phyloP scores from a whole-genome alignment of 2,113 vertebrate species.

The Oryzias melastigma region DNA sequence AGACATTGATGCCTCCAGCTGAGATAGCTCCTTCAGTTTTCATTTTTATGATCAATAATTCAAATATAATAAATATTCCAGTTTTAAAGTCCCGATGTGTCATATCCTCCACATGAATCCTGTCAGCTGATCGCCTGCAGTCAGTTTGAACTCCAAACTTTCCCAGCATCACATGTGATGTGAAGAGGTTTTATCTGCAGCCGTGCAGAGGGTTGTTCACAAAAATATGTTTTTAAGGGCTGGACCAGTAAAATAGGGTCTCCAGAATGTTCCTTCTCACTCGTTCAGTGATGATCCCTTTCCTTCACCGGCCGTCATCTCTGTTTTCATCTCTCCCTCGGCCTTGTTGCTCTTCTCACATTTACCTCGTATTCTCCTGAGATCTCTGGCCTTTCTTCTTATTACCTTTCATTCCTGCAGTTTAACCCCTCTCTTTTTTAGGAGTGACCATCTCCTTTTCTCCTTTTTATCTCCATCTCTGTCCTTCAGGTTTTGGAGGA shows the following conservation, averaged over 20 bases:
- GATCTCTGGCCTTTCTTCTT: constrained; percentile 14
- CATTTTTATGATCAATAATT: too few species aligned
- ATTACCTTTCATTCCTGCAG: not conserved
- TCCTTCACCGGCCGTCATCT: constrained; percentile 20
- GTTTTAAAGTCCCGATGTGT: not conserved
- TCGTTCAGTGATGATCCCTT: not conserved
- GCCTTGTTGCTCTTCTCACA: constrained; percentile 25
- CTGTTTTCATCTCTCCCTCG: not conserved
- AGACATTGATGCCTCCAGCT: too few species aligned
- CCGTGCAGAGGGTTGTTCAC: constrained; percentile 2
- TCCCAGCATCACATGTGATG: constrained; percentile 27
- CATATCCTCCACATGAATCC: not conserved
- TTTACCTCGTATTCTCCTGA: not conserved
- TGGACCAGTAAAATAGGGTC: too few species aligned
- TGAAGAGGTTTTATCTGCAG: not conserved
- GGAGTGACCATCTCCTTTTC: not conserved
- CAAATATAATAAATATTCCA: too few species aligned
- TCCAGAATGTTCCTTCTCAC: not conserved
- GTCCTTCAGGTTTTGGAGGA: constrained; percentile 78
- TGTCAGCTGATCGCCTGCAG: not conserved
- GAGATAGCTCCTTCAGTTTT: too few species aligned
- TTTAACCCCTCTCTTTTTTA: not conserved
- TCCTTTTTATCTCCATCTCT: not conserved
- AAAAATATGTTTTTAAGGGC: not conserved
- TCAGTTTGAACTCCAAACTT: constrained; percentile 9